Evolutionary conservation across 2,113 vertebrate species (phyloP).

Genomic region (Hemibagrus wyckioides): DNA sequence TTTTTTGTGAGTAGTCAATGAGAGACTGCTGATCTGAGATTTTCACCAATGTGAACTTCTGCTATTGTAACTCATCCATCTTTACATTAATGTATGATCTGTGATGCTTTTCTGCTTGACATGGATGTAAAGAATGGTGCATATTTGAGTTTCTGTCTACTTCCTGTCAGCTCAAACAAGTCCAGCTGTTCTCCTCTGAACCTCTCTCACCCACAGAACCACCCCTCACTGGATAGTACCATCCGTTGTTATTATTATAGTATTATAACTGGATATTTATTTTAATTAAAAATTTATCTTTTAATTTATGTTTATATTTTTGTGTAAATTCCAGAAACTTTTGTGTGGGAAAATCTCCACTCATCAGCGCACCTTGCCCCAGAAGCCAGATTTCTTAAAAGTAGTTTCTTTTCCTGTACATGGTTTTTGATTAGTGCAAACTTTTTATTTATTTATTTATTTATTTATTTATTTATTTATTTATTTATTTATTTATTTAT

Average conservation of each 20-base stretch:
- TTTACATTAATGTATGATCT: background rate
- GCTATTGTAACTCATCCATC: background rate
- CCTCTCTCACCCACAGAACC: background rate
- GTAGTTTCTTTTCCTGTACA: too few relatives aligned
- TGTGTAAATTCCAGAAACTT: too few relatives aligned
- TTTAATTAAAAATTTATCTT: too few relatives aligned
- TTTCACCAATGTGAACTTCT: background rate
- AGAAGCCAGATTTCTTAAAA: too few relatives aligned
- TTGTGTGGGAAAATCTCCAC: too few relatives aligned
- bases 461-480: too few relatives aligned
- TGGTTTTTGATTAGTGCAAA: too few relatives aligned
- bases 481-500: too few relatives aligned
- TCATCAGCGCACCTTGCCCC: too few relatives aligned
- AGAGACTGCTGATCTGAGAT: background rate
- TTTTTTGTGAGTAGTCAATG: background rate
- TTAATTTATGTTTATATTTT: too few relatives aligned
- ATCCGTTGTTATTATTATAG: background rate
- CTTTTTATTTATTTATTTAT: too few relatives aligned
- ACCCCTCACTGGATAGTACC: background rate
- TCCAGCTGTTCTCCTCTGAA: background rate
- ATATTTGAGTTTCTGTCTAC: background rate
- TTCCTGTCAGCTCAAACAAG: background rate
- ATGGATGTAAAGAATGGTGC: background rate
- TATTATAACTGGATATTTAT: too few relatives aligned
- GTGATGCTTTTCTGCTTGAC: background rate